A percentile compares a stretch with the other conserved stretches of the same genome.
Conservation (phyloP, 1,140 invertebrate genomes). For the Tribolium madens region DNA sequence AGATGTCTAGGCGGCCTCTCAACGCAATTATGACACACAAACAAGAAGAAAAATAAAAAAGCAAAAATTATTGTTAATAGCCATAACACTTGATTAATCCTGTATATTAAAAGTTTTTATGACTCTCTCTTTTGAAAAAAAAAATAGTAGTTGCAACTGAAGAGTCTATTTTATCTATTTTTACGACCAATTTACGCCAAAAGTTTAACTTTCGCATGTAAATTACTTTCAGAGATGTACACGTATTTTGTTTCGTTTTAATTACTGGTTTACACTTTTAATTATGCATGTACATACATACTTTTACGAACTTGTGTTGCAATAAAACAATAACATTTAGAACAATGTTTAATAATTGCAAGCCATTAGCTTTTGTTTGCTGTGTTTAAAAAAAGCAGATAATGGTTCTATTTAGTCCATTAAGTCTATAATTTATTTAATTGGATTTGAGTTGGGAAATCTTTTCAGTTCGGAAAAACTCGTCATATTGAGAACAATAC, state of each 20-base stretch:
- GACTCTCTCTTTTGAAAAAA: too few species aligned
- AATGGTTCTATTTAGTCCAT: constrained; percentile 9
- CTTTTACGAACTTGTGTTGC: background rate
- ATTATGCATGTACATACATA: background rate
- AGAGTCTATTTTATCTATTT: too few species aligned
- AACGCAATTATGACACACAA: background rate
- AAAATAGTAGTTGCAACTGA: too few species aligned
- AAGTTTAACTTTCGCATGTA: background rate
- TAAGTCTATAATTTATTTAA: background rate
- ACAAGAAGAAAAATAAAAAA: too few species aligned
- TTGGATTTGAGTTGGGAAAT: background rate
- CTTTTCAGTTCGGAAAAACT: background rate
- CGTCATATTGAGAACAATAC: background rate
- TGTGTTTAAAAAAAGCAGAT: background rate
- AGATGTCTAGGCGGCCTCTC: background rate
- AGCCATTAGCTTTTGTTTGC: background rate
- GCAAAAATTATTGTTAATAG: too few species aligned
- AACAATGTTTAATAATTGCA: too few species aligned
- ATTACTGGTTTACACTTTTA: background rate
- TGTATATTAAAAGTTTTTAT: too few species aligned
- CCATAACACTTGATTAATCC: too few species aligned
- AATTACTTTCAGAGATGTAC: background rate
- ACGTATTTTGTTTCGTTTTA: background rate
- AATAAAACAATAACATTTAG: background rate
- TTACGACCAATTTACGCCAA: too few species aligned